These are phyloP conservation scores for Dastarcus helophoroides DNA, from an alignment of 2,888 invertebrate species.

Conservation along the genomic window DNA sequence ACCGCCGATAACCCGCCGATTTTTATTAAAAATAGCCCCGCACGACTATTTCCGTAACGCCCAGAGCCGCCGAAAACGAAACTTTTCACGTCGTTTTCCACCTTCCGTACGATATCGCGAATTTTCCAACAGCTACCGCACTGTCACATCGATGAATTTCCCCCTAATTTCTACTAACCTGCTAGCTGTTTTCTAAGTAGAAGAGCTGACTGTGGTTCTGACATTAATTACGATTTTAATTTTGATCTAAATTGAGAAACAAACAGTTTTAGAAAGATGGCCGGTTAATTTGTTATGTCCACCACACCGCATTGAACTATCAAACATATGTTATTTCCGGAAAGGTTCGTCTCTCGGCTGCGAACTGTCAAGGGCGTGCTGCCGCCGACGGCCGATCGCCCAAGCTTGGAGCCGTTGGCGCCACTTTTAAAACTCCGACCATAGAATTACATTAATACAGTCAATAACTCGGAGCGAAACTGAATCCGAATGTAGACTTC, in stretches of 20 bases:
- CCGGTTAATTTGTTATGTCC: slow-evolving; percentile 36
- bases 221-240: slow-evolving; percentile 81
- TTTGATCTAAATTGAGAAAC: slow-evolving; percentile 63
- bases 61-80: too few relatives aligned
- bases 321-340: slow-evolving; percentile 38
- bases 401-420: neutral
- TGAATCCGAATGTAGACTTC: too few relatives aligned
- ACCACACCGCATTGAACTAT: slow-evolving; percentile 27
- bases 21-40: too few relatives aligned
- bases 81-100: too few relatives aligned
- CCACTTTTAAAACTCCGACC: slow-evolving; percentile 1
- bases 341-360: slow-evolving; percentile 24
- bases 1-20: too few relatives aligned
- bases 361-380: slow-evolving; percentile 10
- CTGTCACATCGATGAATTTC: slow-evolving; percentile 11
- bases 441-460: too few relatives aligned
- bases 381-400: neutral
- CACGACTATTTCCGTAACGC: too few relatives aligned
- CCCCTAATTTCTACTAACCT: slow-evolving; percentile 61
- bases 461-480: too few relatives aligned
- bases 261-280: slow-evolving; percentile 63
- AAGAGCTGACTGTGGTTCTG: slow-evolving; percentile 91
- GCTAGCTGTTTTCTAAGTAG: slow-evolving; percentile 91
- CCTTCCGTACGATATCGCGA: slow-evolving; percentile 1
- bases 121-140: slow-evolving; percentile 9